Evolutionary conservation across 2,888 invertebrate species (phyloP), one percentile per base, ranked within the genome.

Genomic region (Torymus texanus): DNA sequence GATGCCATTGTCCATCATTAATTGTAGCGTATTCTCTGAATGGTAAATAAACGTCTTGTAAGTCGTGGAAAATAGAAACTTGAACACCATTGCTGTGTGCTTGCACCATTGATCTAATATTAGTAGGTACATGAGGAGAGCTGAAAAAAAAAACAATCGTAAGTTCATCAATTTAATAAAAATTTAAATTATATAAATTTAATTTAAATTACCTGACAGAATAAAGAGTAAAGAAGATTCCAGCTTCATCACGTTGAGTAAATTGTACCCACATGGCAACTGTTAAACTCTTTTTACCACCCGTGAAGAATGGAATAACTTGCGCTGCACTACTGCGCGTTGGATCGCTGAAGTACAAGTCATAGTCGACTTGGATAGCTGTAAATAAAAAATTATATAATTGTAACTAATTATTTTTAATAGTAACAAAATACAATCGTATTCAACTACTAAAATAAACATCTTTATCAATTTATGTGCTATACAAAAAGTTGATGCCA

Each of bases 341-440:
- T 65, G 96, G 94, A 88, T 98, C 97, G 86, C 97, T 96, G 91
- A 99, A 98, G 93, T 97, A 97, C 12, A 99, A 92, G 89, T 99
- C 98, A 90, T 98, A 99, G 91, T 98, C 97, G n/a, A 97, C 97
- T 91, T 97, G 97, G 85, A 98, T 96, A n/a, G 97, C 97, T 97
- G 91, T 61, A 93, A 41, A 41, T 41, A 41, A 41, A 41, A 41
- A 41, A 8, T 8, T 41, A 8, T 41, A 8, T 41, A 5, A 41
- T 8, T 5, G 8, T 41, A 41, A 74, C 66, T 8, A 80, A 51
- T 59, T 53, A 76, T 72, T n/a, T 59, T 41, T 41, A 67, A 18
- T 58, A 41, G 10, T 41, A 41, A 41, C 5, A 41, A 41, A 41
- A 41, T 41, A 8, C 41, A 1, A 41, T 8, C 41, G 10, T 41